A percentile compares a stretch with the other conserved stretches of the same genome.
Conservation (phyloP, 92 coral and sea anemone species). For the Actinernus sp. region DNA sequence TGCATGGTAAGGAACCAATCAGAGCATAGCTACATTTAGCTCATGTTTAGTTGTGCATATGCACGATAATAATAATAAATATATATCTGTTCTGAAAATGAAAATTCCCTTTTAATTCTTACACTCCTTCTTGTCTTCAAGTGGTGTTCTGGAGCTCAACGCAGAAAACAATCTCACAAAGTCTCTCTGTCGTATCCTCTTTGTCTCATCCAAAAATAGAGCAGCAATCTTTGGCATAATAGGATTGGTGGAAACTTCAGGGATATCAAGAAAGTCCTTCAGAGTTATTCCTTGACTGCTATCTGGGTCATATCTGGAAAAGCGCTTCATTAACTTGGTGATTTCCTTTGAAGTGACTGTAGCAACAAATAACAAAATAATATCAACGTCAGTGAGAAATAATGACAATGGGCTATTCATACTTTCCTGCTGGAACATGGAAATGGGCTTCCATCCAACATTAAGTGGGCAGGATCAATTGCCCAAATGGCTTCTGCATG, state of each 20-base stretch:
- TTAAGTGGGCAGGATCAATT: too few relatives aligned
- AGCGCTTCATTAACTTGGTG: constrained; percentile 70
- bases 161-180: constrained; percentile 67
- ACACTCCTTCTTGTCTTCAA: constrained; percentile 71
- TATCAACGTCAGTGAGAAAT: too few relatives aligned
- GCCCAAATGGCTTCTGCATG: too few relatives aligned
- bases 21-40: too few relatives aligned
- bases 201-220: constrained; percentile 59
- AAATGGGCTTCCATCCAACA: too few relatives aligned
- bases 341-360: constrained; percentile 78
- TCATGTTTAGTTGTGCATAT: too few relatives aligned
- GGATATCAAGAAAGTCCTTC: constrained; percentile 65
- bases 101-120: constrained; percentile 10
- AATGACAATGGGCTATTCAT: too few relatives aligned
- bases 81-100: too few relatives aligned
- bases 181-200: constrained; percentile 33
- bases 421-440: too few relatives aligned
- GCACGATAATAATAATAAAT: too few relatives aligned
- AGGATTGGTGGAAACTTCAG: constrained; percentile 74
- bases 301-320: constrained; percentile 50
- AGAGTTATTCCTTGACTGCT: constrained; percentile 45
- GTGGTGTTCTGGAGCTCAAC: constrained; percentile 54
- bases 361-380: background rate
- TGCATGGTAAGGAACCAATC: too few relatives aligned
- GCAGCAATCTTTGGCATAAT: constrained; percentile 70